Percentiles rank a stretch among this genome's conserved stretches.
Evolutionary conservation across 2,113 vertebrate genomes (phyloP).

Genomic region (Ageneiosus marmoratus): DNA sequence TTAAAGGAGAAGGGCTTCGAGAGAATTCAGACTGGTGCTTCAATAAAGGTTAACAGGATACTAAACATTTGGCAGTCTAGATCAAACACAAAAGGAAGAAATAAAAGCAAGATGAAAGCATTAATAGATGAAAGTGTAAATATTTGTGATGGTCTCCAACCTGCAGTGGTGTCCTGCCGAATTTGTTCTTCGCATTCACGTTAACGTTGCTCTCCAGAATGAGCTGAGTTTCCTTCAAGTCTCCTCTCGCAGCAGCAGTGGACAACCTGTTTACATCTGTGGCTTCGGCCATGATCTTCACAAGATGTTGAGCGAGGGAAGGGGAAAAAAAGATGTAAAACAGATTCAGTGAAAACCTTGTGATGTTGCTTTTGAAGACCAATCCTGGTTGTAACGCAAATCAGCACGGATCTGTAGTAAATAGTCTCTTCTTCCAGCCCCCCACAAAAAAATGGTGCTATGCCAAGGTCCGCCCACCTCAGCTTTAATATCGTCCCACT

Average conservation of each 20-base stretch:
- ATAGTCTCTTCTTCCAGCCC: slow-evolving; percentile 53
- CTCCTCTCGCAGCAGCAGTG: slow-evolving; percentile 84
- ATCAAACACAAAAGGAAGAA: not conserved
- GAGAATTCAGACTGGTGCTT: not conserved
- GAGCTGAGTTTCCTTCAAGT: slow-evolving; percentile 76
- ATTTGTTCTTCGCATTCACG: slow-evolving; percentile 85
- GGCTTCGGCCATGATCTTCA: slow-evolving; percentile 81
- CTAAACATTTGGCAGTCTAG: not conserved
- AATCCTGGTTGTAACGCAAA: slow-evolving; percentile 48
- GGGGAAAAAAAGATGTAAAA: slow-evolving; percentile 7
- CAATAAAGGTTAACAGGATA: not conserved
- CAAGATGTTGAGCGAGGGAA: slow-evolving; percentile 31
- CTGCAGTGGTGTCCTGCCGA: slow-evolving; percentile 90
- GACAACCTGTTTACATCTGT: slow-evolving; percentile 79
- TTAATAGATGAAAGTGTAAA: not conserved
- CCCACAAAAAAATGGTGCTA: slow-evolving; percentile 49
- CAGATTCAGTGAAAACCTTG: slow-evolving; percentile 19
- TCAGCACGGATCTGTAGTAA: slow-evolving; percentile 56
- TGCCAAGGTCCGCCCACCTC: slow-evolving; percentile 59
- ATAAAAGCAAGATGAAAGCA: slow-evolving; percentile 1
- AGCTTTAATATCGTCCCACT: slow-evolving; percentile 58
- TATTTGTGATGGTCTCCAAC: slow-evolving; percentile 68
- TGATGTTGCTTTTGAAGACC: slow-evolving; percentile 45
- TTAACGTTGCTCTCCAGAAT: slow-evolving; percentile 84
- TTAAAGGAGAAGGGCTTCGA: not conserved